phyloP scores from a whole-genome alignment of 2,113 vertebrate genomes.

The Tenebrosternarchus preto region DNA sequence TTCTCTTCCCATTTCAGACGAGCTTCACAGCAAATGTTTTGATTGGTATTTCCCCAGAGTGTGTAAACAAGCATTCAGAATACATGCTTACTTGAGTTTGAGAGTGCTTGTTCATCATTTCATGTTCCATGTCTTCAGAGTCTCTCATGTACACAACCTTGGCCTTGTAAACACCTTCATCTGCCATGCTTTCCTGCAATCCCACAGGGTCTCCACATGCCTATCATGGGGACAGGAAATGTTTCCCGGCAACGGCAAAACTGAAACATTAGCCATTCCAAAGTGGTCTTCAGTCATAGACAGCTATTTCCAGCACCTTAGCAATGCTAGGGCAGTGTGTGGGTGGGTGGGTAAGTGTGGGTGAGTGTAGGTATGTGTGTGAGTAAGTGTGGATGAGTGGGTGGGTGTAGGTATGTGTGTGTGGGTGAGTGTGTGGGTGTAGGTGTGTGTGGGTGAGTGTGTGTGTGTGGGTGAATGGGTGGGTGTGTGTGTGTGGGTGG shows the following conservation, averaged over 20 bases:
- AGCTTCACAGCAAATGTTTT: background rate
- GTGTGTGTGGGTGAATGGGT: too few relatives aligned
- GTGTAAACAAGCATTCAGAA: background rate
- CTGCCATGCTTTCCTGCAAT: conserved; percentile 71
- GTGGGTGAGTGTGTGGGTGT: too few relatives aligned
- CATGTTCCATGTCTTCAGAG: conserved; percentile 73
- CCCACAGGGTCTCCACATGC: conserved; percentile 49
- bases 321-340: background rate
- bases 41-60: background rate
- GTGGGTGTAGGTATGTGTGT: too few relatives aligned
- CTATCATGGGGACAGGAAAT: conserved; percentile 61
- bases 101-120: conserved; percentile 36
- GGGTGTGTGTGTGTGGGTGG: too few relatives aligned
- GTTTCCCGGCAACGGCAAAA: conserved; percentile 51
- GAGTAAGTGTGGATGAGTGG: too few relatives aligned
- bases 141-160: conserved; percentile 84
- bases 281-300: conserved; percentile 47
- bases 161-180: conserved; percentile 80
- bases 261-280: conserved; percentile 63
- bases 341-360: conserved; percentile 4
- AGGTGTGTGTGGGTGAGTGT: background rate
- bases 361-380: too few relatives aligned
- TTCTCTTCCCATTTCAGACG: background rate
- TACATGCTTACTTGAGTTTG: conserved; percentile 59
- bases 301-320: conserved; percentile 46